phyloP scores from a whole-genome alignment of 2,888 invertebrate species.

The Tenthredo scrophulariae region DNA sequence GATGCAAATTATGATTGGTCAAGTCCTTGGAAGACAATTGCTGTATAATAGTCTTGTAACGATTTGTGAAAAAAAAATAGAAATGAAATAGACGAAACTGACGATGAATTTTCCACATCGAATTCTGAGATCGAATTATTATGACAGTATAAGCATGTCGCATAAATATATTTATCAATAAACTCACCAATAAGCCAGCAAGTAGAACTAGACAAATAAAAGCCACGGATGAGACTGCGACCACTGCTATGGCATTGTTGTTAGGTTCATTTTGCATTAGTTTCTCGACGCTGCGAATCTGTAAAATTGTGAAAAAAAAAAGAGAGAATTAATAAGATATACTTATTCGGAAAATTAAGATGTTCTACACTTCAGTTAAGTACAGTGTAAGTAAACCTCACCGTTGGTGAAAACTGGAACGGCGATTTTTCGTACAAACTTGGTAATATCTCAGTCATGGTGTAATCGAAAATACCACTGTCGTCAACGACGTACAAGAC shows the following conservation, averaged over 20 bases:
- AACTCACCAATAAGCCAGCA: slow-evolving; percentile 87
- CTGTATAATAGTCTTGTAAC: slow-evolving; percentile 70
- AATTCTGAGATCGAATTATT: not conserved
- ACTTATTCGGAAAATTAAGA: not conserved
- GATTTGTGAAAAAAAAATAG: not conserved
- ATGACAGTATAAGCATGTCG: not conserved
- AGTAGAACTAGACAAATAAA: slow-evolving; percentile 88
- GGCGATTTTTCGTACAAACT: slow-evolving; percentile 65
- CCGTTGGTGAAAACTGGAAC: slow-evolving; percentile 68
- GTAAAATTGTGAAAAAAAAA: slow-evolving; percentile 53
- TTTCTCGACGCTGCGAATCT: slow-evolving; percentile 71
- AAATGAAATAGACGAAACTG: slow-evolving; percentile 39
- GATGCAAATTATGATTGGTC: slow-evolving; percentile 80
- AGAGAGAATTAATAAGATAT: no score
- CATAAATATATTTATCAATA: not conserved
- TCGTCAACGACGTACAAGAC: slow-evolving; percentile 72
- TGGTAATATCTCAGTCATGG: slow-evolving; percentile 72
- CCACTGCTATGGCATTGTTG: slow-evolving; percentile 85
- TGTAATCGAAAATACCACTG: slow-evolving; percentile 68
- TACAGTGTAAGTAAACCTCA: slow-evolving; percentile 62
- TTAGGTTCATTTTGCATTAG: slow-evolving; percentile 72
- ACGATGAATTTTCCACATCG: not conserved
- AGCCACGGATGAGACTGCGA: slow-evolving; percentile 90
- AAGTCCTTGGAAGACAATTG: slow-evolving; percentile 72
- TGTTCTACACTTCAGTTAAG: not conserved